Evolutionary conservation across 2,113 vertebrate genomes (phyloP).

Genomic region (Vireo altiloquus): DNA sequence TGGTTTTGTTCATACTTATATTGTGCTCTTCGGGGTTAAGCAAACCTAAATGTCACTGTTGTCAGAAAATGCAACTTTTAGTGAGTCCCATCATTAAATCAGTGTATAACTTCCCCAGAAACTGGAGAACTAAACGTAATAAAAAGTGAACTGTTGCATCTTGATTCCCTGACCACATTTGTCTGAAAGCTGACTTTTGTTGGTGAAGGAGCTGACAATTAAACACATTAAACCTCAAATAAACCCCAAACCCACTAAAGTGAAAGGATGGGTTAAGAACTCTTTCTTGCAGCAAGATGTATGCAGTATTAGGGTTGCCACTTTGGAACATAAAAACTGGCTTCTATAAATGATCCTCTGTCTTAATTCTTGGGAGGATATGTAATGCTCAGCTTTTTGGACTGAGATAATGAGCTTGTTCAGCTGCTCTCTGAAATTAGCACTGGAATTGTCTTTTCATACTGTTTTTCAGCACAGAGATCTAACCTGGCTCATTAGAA

Average conservation of each 20-base stretch:
- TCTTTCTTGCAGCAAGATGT: not conserved
- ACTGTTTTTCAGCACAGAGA: not conserved
- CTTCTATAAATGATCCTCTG: not conserved
- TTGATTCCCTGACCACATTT: not conserved
- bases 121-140: not conserved
- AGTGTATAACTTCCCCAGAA: not conserved
- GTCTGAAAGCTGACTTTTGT: not conserved
- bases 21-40: not conserved
- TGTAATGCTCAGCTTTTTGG: not conserved
- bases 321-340: not conserved
- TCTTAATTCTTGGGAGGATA: not conserved
- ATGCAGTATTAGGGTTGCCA: not conserved
- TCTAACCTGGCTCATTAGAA: not conserved
- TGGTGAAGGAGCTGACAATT: not conserved
- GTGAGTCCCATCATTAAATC: not conserved
- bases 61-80: not conserved
- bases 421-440: not conserved
- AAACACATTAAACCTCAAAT: not conserved
- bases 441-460: not conserved
- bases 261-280: not conserved
- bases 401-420: not conserved
- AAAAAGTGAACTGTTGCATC: not conserved
- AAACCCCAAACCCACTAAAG: not conserved
- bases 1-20: not conserved
- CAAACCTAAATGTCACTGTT: not conserved